Base-by-base conservation (phyloP, 1,140 invertebrate species). In the Ruditapes philippinarum region DNA sequence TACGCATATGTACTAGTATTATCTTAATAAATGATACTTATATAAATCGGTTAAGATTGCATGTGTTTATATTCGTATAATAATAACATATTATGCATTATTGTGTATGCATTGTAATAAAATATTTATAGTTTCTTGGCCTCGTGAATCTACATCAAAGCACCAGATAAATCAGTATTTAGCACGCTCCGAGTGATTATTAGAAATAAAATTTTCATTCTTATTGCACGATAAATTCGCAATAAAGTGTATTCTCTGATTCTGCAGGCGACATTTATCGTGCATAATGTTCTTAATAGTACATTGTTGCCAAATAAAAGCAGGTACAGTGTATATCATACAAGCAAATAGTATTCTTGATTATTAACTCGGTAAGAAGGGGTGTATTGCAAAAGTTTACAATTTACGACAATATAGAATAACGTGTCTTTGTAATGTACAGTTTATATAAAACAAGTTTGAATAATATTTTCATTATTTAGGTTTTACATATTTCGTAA, bases 121-220 rank as follows among this genome's bases (percentile, higher is more conserved):
- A 70, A 70, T 4, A 70, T 70, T 70, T 40, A 70, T 70, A 19
- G 14, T 25, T 70, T 25, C 19, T 70, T 70, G n/a, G 36, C 65
- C 19, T 70, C 65, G n/a, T 70, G 36, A 38, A 5, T 17, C 11
- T 31, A 40, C 65, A 70, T 70, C 36, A 38, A 70, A 12, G 65
- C 36, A 9, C 31, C 1, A 38, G 65, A 70, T 70, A 70, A 70
- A 70, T 70, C 33, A 28, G 65, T 33, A 14, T 12, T 38, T 70
- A 38, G 65, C 33, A 70, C 38, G 65, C 25, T 36, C 1, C 11
- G 19, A 12, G 65, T n/a, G 65, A 38, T 70, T 22, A 70, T 70
- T 70, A 70, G 22, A 33, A 38, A 4, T 19, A 14, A 2, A 70
- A 38, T 70, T 36, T 70, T n/a, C 33, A 36, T 38, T 70, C 33